Conservation (phyloP, 2,888 invertebrate species). For the Scaptomyza parva region DNA sequence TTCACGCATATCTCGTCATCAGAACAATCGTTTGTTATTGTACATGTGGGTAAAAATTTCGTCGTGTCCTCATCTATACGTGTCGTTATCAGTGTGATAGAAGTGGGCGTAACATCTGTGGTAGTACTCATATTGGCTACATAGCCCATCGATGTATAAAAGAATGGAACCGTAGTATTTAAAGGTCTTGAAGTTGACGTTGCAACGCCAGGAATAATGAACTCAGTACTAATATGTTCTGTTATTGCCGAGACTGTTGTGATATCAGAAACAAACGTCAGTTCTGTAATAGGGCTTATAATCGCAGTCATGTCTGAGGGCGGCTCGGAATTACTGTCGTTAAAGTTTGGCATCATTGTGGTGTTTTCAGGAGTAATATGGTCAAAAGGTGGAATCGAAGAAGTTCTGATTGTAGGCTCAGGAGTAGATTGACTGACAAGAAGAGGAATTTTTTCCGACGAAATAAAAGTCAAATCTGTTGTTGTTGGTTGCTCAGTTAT, state of each 20-base stretch:
- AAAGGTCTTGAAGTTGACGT: background rate
- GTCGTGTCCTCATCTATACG: constrained; percentile 29
- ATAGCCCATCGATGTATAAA: constrained; percentile 23
- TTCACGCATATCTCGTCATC: constrained; percentile 85
- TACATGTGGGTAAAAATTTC: constrained; percentile 62
- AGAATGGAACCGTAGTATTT: constrained; percentile 18
- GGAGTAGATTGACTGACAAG: background rate
- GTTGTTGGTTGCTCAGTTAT: background rate
- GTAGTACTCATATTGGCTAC: constrained; percentile 9
- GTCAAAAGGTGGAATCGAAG: background rate
- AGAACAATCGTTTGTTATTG: constrained; percentile 83
- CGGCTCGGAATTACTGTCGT: background rate
- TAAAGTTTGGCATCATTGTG: background rate
- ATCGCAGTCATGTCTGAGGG: background rate
- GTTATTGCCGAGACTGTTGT: background rate
- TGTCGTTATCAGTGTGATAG: constrained; percentile 21
- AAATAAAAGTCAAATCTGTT: background rate
- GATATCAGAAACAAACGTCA: background rate
- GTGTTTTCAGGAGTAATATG: background rate
- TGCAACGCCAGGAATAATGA: background rate
- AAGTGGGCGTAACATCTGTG: constrained; percentile 14
- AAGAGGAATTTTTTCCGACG: background rate
- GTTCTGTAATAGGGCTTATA: background rate
- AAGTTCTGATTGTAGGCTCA: background rate
- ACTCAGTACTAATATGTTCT: background rate